Evolutionary conservation across 2,888 invertebrate species (phyloP).

Genomic region (Pristionchus fissidentatus): DNA sequence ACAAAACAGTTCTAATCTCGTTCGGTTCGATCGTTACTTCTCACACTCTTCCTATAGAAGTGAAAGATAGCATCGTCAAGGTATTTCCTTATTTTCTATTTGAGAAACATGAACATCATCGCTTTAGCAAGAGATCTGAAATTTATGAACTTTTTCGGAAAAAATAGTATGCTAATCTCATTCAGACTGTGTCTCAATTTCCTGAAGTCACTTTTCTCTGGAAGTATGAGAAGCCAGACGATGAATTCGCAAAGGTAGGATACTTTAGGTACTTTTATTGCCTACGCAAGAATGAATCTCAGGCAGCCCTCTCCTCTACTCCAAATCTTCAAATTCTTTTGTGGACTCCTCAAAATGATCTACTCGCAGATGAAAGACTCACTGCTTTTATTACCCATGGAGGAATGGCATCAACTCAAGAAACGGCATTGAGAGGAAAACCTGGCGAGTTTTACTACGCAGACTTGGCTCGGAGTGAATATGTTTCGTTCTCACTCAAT

Average conservation of each 20-base stretch:
- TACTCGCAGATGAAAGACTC: not conserved
- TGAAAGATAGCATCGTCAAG: not conserved
- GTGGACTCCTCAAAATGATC: constrained; percentile 28
- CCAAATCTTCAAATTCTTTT: not conserved
- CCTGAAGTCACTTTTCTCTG: constrained; percentile 1
- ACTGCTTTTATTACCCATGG: constrained; percentile 7
- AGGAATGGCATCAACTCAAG: constrained; percentile 5
- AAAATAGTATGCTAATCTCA: not conserved
- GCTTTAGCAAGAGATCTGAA: too few species aligned
- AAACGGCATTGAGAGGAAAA: not conserved
- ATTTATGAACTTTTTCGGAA: not conserved
- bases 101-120: too few species aligned
- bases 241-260: not conserved
- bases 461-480: not conserved
- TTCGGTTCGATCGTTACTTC: not conserved
- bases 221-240: constrained; percentile 8
- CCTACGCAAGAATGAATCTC: too few species aligned
- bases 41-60: not conserved
- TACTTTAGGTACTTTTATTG: not conserved
- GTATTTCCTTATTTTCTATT: too few species aligned
- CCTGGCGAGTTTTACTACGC: not conserved
- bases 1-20: constrained; percentile 10
- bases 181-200: not conserved
- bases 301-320: not conserved
- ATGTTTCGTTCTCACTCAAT: too few species aligned